phyloP scores from a whole-genome alignment of 2,888 invertebrate genomes.

The Folsomia candida region DNA sequence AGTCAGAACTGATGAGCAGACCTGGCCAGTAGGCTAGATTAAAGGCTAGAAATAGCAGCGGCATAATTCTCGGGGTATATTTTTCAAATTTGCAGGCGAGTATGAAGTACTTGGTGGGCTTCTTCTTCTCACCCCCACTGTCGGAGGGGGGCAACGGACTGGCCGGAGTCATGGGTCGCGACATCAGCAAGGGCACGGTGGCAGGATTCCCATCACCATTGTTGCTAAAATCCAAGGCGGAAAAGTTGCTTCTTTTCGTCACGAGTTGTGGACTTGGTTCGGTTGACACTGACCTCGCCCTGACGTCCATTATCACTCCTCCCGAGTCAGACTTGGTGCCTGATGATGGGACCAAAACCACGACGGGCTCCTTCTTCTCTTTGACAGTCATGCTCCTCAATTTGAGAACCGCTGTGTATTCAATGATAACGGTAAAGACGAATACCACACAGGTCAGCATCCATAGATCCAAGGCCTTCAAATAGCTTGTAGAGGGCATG shows the following conservation, averaged over 20 bases:
- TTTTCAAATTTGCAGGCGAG: constrained; percentile 14
- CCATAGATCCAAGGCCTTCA: constrained; percentile 10
- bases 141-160: not conserved
- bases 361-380: not conserved
- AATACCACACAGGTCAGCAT: constrained; percentile 17
- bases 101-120: constrained; percentile 7
- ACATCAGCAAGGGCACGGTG: not conserved
- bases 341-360: not conserved
- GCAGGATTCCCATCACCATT: not conserved
- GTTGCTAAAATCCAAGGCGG: no score
- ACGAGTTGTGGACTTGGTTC: not conserved
- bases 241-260: not conserved
- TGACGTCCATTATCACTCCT: not conserved
- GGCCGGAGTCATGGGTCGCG: not conserved
- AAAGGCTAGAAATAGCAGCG: constrained; percentile 3
- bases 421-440: constrained; percentile 12
- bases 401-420: constrained; percentile 15
- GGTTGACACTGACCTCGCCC: not conserved
- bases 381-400: constrained; percentile 20
- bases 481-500: not conserved
- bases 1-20: constrained; percentile 17
- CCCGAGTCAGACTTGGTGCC: not conserved
- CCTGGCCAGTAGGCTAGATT: constrained; percentile 15
- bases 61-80: constrained; percentile 20
- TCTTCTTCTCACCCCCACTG: not conserved